Conservation (phyloP, 2,797 vertebrate genomes). For the Psittacula echo region DNA sequence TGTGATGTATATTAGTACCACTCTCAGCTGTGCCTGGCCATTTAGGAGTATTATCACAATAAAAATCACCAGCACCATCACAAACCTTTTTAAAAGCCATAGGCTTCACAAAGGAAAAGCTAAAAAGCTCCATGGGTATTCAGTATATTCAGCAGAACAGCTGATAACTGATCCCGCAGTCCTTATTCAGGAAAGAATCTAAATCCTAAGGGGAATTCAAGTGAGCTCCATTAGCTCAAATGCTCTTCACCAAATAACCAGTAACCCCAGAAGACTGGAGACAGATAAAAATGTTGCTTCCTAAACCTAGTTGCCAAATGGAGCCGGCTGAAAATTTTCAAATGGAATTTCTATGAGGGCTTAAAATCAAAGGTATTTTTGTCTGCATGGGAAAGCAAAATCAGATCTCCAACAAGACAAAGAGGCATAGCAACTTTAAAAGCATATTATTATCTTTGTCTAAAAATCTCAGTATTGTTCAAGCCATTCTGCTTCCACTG, state of each 20-base stretch:
- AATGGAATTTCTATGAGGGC: constrained; percentile 18
- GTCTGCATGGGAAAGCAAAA: constrained; percentile 18
- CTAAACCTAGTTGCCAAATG: constrained; percentile 27
- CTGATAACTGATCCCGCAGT: constrained; percentile 31
- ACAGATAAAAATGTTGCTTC: constrained; percentile 31
- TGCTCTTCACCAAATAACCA: constrained; percentile 62
- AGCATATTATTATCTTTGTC: background rate
- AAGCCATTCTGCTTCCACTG: background rate
- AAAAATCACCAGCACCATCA: constrained; percentile 55
- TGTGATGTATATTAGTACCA: constrained; percentile 23
- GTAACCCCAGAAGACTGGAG: constrained; percentile 42
- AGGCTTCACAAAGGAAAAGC: constrained; percentile 49
- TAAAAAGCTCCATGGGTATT: constrained; percentile 48
- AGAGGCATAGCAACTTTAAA: background rate
- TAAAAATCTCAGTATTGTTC: background rate
- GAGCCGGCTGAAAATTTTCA: constrained; percentile 43
- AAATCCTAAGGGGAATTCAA: constrained; percentile 53
- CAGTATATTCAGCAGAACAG: constrained; percentile 57
- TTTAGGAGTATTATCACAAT: constrained; percentile 41
- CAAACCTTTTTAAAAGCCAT: constrained; percentile 42
- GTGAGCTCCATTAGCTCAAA: constrained; percentile 57
- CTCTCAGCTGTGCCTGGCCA: constrained; percentile 21
- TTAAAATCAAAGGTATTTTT: constrained; percentile 54
- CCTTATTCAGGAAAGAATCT: constrained; percentile 39
- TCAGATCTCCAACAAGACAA: background rate